Evolutionary conservation across 2,888 invertebrate species (phyloP), one percentile per base, ranked within the genome.

Genomic region (Andrena bucephala): DNA sequence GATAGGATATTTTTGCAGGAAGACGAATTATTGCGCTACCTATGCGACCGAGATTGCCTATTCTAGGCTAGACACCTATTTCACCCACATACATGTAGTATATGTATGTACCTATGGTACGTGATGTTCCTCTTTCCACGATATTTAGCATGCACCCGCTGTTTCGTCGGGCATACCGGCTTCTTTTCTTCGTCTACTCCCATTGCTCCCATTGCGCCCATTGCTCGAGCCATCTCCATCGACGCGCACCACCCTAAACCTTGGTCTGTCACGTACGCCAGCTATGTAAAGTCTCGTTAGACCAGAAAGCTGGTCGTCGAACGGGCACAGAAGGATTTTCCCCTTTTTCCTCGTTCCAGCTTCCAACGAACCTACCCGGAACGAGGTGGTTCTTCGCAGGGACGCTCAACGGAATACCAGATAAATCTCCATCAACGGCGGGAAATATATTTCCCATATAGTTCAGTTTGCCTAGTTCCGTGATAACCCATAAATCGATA

Each of bases 271-370:
- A 87, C 90, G 86, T 89, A 90, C 88, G 87, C 87, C 83, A 82
- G 84, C 87, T 88, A 85, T 86, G 90, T 87, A 84, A 87, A 89
- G 89, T 86, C 87, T 89, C 89, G 86, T 89, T 89, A 90, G 87
- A 74, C 75, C 78, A 77, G 82, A 88, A 85, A 87, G 85, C 85
- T 69, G 73, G 78, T 71, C 42, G 42, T 42, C 79, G 84, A 62
- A 87, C 83, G 85, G 83, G 82, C 79, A 54, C 81, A 74, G 73
- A 76, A 74, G 59, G 77, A 71, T 77, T 76, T 73, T 29, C 69
- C n/a, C 27, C 2, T 59, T 67, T 52, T 63, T 42, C 63, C 42
- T 13, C 24, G n/a, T 24, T 4, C 36, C 13, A 20, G 20, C 20
- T 27, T 42, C 13, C 13, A 7, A 16, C 8, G 24, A 20, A 10